Conservation (phyloP, 2,888 invertebrate genomes). For the Gibbula magus region DNA sequence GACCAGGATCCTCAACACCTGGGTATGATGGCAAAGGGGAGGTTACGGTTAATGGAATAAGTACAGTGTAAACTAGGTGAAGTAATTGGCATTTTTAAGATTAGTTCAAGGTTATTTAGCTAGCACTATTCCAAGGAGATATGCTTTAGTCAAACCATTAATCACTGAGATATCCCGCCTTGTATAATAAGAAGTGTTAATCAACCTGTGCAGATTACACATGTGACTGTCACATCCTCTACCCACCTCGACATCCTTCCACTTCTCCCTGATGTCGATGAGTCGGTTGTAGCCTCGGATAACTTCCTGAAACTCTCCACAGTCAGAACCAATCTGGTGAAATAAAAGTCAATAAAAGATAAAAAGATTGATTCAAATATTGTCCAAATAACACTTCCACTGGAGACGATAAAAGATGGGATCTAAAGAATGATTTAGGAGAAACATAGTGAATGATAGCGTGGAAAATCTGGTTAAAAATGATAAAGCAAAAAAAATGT, state of each 20-base stretch:
- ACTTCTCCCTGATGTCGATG: conserved; percentile 87
- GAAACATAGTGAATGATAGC: neutral
- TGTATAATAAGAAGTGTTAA: no score
- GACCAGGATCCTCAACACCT: conserved; percentile 84
- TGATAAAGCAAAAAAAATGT: neutral
- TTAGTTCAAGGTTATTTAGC: no score
- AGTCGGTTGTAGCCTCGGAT: conserved; percentile 89
- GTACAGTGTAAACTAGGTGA: no score
- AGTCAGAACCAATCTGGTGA: conserved; percentile 85
- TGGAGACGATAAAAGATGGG: neutral
- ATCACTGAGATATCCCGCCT: no score
- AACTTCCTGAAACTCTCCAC: conserved; percentile 88
- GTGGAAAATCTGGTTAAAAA: neutral
- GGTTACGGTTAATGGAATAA: no score
- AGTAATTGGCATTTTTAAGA: no score
- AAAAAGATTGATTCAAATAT: neutral
- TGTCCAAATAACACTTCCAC: neutral
- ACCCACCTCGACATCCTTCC: conserved; percentile 82
- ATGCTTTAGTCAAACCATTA: no score
- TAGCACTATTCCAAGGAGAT: no score
- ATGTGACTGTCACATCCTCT: neutral
- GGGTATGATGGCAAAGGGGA: no score
- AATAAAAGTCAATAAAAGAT: neutral
- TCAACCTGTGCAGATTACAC: no score
- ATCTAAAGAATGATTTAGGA: neutral